Conservation (phyloP, 2,888 invertebrate species). For the Nesidiocoris tenuis region DNA sequence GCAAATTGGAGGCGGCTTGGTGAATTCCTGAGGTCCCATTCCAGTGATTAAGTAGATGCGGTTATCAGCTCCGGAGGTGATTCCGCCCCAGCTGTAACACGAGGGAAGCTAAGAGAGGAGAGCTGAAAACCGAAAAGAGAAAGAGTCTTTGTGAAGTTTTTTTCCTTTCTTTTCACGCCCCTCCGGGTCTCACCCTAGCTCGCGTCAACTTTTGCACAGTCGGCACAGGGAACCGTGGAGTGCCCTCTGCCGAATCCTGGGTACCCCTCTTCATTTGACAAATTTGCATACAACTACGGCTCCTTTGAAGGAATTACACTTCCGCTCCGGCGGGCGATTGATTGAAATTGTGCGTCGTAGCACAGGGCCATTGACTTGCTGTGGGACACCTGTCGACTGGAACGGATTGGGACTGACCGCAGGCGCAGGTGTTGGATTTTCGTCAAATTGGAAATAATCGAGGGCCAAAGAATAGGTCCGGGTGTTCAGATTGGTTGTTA, state of each 20-base stretch:
- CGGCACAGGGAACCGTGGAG: conserved; percentile 22
- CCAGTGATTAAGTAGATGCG: conserved; percentile 48
- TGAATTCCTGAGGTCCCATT: conserved; percentile 43
- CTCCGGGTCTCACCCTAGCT: not conserved
- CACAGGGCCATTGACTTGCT: not conserved
- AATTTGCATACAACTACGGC: conserved; percentile 37
- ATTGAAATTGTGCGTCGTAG: not conserved
- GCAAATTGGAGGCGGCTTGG: conserved; percentile 41
- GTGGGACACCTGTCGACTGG: not conserved
- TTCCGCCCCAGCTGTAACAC: conserved; percentile 4
- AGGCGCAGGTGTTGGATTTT: not conserved
- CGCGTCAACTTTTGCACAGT: not conserved
- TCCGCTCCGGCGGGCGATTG: not conserved
- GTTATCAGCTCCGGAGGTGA: conserved; percentile 46
- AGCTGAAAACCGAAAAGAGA: not conserved
- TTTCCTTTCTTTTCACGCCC: conserved; percentile 17
- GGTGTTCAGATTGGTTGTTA: too few species aligned
- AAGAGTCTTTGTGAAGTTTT: conserved; percentile 34
- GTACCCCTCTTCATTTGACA: conserved; percentile 33
- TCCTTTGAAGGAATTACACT: not conserved
- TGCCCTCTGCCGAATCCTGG: conserved; percentile 10
- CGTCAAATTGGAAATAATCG: not conserved
- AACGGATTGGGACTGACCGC: not conserved
- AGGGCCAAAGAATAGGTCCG: too few species aligned
- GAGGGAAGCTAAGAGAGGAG: not conserved